Base-by-base conservation (phyloP, 2,797 vertebrate genomes). In the Falco rusticolus region DNA sequence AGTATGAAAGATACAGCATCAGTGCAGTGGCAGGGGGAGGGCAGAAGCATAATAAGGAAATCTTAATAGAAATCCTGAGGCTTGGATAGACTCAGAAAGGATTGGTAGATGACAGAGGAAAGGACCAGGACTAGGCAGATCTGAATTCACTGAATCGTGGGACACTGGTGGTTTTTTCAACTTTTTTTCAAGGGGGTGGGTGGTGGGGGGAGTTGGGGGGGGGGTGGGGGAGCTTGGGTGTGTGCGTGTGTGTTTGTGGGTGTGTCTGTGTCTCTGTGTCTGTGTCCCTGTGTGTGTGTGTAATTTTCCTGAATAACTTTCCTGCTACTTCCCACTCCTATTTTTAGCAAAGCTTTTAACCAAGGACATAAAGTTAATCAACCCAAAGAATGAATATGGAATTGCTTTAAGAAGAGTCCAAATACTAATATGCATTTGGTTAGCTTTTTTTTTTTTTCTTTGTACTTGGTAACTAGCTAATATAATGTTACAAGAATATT, bases 351-450 rank as follows among this genome's bases (percentile, higher is more conserved):
- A 80, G 21, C 33, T 57, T 25, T 94, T 96, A 84, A 84, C 41
- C n/a, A 85, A 71, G 47, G 64, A 96, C 80, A 88, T 39, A 84
- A 95, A 94, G 77, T 64, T 88, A 93, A 90, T 96, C 86, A 95
- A 47, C 51, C 16, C 10, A 68, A 74, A 94, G 63, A 84, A 33
- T 87, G 50, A 90, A 59, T 89, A 90, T 51, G 1, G 16, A 93
- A 89, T 94, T 60, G 4, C 18, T 70, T 75, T 60, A 59, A 88
- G n/a, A 65, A 84, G 64, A 82, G 80, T 76, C 56, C 51, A 96
- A 89, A 87, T 75, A 1, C 50, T 56, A 70, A 16, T 53, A 84
- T 60, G 69, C 78, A 86, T 96, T 88, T 84, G 29, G 57, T 56
- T 57, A 41, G 66, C 50, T 2, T 15, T 77, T 29, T 84, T 75